These are phyloP conservation scores for Archips crataeganus DNA, from an alignment of 2,888 invertebrate genomes.

Conservation along the genomic window DNA sequence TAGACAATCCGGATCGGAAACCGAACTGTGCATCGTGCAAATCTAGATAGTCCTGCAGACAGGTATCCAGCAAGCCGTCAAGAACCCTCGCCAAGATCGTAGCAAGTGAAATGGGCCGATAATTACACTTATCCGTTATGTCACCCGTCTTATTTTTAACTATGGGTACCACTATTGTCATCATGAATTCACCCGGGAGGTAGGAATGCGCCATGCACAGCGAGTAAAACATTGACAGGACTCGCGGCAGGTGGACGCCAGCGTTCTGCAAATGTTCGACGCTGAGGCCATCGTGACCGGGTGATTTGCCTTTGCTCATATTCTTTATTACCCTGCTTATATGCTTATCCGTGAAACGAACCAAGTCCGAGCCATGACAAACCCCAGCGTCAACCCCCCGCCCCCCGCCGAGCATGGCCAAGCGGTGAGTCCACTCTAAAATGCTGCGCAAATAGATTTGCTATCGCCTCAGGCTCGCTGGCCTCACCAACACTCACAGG, in stretches of 20 bases:
- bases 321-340: too few species aligned
- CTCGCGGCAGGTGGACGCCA: background rate
- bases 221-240: background rate
- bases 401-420: background rate
- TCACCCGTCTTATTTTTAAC: background rate
- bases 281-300: background rate
- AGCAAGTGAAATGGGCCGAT: background rate
- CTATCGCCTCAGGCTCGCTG: background rate
- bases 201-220: background rate
- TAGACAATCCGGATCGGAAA: too few species aligned
- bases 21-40: background rate
- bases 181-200: background rate
- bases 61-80: background rate
- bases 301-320: background rate
- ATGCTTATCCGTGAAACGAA: too few species aligned
- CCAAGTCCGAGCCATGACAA: background rate
- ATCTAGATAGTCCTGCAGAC: background rate
- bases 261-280: background rate
- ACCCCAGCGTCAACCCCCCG: background rate
- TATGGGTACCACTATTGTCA: background rate
- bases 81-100: background rate
- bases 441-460: background rate
- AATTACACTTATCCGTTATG: background rate
- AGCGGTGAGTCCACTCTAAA: background rate
- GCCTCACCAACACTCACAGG: background rate